These are phyloP conservation scores for Hypena proboscidalis DNA, from an alignment of 2,888 invertebrate genomes.

Conservation along the genomic window DNA sequence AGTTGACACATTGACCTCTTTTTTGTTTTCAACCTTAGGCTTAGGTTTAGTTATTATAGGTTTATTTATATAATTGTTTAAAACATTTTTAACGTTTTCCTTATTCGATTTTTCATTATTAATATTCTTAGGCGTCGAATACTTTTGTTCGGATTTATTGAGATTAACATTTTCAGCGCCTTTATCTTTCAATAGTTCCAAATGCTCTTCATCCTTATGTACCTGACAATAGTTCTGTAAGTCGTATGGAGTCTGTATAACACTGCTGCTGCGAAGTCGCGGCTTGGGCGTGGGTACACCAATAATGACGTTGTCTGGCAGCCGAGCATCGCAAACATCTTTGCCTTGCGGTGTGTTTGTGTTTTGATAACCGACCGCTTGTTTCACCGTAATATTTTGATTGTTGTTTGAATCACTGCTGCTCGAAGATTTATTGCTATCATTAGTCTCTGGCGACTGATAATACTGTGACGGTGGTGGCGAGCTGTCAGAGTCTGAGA, in stretches of 20 bases:
- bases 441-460: conserved; percentile 61
- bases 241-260: conserved; percentile 82
- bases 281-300: conserved; percentile 72
- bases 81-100: conserved; percentile 54
- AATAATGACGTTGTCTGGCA: conserved; percentile 46
- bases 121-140: conserved; percentile 63
- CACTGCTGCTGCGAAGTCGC: conserved; percentile 75
- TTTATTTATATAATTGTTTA: conserved; percentile 47
- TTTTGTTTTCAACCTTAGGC: conserved; percentile 49
- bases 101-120: conserved; percentile 60
- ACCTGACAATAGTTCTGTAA: conserved; percentile 80
- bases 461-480: conserved; percentile 81
- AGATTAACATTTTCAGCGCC: conserved; percentile 52
- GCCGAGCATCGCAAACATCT: conserved; percentile 63
- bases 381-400: conserved; percentile 77
- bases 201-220: conserved; percentile 78
- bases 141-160: conserved; percentile 59
- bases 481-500: conserved; percentile 91
- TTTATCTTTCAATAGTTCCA: conserved; percentile 73
- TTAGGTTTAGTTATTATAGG: conserved; percentile 44
- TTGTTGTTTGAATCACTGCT: conserved; percentile 80
- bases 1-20: conserved; percentile 55
- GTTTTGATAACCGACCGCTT: conserved; percentile 74
- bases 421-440: conserved; percentile 70
- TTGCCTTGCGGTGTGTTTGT: conserved; percentile 60